A percentile compares a stretch with the other conserved stretches of the same genome.
phyloP scores from a whole-genome alignment of 2,113 vertebrate species.

The Corythoichthys haematopterus region DNA sequence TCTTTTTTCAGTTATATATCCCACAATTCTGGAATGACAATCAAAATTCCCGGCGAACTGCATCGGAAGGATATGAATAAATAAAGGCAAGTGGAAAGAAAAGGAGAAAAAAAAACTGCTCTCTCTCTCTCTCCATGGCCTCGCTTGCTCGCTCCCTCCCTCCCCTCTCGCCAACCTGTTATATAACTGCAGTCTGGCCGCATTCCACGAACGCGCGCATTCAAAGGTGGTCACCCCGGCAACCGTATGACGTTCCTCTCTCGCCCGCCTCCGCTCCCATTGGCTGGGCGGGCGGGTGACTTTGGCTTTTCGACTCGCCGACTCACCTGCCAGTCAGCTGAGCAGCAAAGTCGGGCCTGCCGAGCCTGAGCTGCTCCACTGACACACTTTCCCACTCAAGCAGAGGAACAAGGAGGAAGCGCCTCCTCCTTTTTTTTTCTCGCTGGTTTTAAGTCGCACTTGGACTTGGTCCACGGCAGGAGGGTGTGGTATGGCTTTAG shows the following conservation, averaged over 20 bases:
- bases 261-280: slow-evolving; percentile 34
- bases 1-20: too few relatives aligned
- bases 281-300: slow-evolving; percentile 30
- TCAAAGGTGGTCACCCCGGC: slow-evolving; percentile 69
- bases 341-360: slow-evolving; percentile 43
- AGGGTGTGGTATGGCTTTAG: background rate
- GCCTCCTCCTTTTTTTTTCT: slow-evolving; percentile 29
- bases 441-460: slow-evolving; percentile 51
- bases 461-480: slow-evolving; percentile 7
- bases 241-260: slow-evolving; percentile 50
- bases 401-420: slow-evolving; percentile 22
- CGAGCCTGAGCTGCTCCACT: slow-evolving; percentile 67
- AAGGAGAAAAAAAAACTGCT: slow-evolving; percentile 40
- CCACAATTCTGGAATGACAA: background rate
- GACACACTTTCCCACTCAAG: slow-evolving; percentile 71
- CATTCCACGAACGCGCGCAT: slow-evolving; percentile 71
- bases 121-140: slow-evolving; percentile 43
- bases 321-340: slow-evolving; percentile 61
- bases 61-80: slow-evolving; percentile 54
- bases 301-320: slow-evolving; percentile 36
- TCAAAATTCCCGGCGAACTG: slow-evolving; percentile 22
- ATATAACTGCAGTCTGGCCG: slow-evolving; percentile 72
- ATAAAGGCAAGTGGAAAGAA: slow-evolving; percentile 50
- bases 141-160: background rate
- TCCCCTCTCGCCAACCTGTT: slow-evolving; percentile 56